Conservation (phyloP, 1,140 invertebrate species). For the Argopecten irradians region DNA sequence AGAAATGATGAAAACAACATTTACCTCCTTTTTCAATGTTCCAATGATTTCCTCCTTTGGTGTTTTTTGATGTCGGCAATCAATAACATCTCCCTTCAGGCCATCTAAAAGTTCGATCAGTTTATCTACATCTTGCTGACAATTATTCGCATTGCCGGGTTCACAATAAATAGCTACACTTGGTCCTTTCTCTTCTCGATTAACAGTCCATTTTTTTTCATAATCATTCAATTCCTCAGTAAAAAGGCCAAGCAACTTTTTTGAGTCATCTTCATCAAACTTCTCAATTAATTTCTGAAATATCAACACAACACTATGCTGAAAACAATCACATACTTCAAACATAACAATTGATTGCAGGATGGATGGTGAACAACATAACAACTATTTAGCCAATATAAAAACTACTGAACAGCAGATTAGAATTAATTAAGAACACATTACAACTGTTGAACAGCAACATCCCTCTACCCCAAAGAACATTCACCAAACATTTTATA, state of each 20-base stretch:
- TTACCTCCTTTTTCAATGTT: neutral
- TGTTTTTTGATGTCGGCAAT: neutral
- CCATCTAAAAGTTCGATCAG: neutral
- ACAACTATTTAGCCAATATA: too few species aligned
- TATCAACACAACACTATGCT: neutral
- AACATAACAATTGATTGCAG: too few species aligned
- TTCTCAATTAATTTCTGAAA: neutral
- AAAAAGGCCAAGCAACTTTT: neutral
- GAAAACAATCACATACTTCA: too few species aligned
- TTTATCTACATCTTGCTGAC: neutral
- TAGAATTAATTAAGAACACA: too few species aligned
- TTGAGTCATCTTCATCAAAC: neutral
- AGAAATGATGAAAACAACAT: neutral
- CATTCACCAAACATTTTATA: too few species aligned
- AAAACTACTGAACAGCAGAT: too few species aligned
- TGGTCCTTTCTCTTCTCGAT: neutral
- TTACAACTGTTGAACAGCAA: too few species aligned
- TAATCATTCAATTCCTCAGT: neutral
- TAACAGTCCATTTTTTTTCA: neutral
- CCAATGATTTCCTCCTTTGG: neutral
- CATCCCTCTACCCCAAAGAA: too few species aligned
- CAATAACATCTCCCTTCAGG: neutral
- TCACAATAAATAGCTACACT: neutral
- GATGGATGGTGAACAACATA: too few species aligned
- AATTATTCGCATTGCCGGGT: neutral